A percentile compares a stretch with the other conserved stretches of the same genome.
Evolutionary conservation across 2,113 vertebrate genomes (phyloP).

Genomic region (Narcine bancroftii): DNA sequence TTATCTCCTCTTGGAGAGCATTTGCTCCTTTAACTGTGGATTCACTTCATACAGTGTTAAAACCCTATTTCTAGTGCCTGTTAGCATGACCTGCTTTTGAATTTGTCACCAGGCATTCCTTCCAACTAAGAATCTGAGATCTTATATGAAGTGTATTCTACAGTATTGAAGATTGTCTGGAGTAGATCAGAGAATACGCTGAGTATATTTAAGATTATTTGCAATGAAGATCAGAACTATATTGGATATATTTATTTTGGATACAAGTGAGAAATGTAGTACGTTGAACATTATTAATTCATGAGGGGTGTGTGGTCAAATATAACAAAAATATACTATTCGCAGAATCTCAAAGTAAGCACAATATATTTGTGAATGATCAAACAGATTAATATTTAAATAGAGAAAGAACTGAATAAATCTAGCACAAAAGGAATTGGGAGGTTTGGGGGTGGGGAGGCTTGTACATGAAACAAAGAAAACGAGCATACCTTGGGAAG

Average conservation of each 20-base stretch:
- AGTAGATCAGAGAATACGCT: neutral
- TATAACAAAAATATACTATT: neutral
- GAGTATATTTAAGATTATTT: neutral
- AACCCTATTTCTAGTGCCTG: neutral
- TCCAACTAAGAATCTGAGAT: neutral
- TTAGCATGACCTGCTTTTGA: neutral
- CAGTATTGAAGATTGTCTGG: neutral
- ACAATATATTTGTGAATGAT: neutral
- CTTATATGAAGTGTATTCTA: too few species aligned
- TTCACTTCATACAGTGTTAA: neutral
- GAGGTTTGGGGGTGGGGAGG: too few species aligned
- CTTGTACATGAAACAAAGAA: too few species aligned
- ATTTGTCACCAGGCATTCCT: neutral
- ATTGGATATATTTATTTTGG: neutral
- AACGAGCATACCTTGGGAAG: too few species aligned
- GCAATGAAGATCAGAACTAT: neutral
- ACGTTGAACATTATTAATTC: neutral
- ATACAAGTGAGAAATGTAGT: neutral
- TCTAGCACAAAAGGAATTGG: too few species aligned
- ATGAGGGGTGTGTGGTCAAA: neutral
- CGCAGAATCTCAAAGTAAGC: neutral
- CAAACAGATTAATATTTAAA: too few species aligned
- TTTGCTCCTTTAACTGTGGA: neutral
- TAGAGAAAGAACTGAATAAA: too few species aligned
- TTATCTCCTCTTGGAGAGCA: neutral